Base-by-base conservation (phyloP, 2,888 invertebrate species). In the Helleia helle region DNA sequence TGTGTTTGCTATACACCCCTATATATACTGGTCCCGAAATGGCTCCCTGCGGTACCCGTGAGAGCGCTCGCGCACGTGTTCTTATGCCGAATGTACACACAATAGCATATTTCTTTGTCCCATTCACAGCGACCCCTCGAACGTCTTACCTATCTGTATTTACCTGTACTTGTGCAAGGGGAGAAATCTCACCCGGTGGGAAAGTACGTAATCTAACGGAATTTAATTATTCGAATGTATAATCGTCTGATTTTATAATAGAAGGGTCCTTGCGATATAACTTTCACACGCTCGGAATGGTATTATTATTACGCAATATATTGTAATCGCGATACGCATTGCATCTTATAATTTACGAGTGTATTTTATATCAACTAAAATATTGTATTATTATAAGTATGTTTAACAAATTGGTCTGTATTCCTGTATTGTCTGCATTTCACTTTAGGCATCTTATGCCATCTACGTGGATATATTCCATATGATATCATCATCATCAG, bases 151-250 rank as follows among this genome's bases (percentile, higher is more conserved):
- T 77, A 77, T 76, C 76, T 73, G 60, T 61, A 50, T 64, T 77
- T 83, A 83, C 83, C 81, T 83, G 76, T 67, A 64, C 56, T 61
- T 59, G 48, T 50, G 46, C 52, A 61, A 69, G 77, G 84, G 84
- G 79, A 71, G 73, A 74, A 72, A 71, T 65, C 75, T 73, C 65
- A 53, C 67, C 64, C 69, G 79, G 75, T 81, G 84, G 79, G 84
- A 83, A 81, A 58, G 50, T 57, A 55, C 56, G 68, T 55, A 70
- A 72, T 74, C 72, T 64, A 71, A 74, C 71, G 63, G 76, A 77
- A 67, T 72, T 72, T 62, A 71, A 80, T 77, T 67, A 74, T 69
- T 63, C 52, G 68, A 62, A 57, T 56, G 65, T 60, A 65, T 74
- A 68, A 72, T 72, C 65, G 56, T 62, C 56, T 54, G 62, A 64